Percentiles rank a stretch among this genome's conserved stretches.
Evolutionary conservation across 2,797 vertebrate species (phyloP).

Genomic region (Phaenicophaeus curvirostris): DNA sequence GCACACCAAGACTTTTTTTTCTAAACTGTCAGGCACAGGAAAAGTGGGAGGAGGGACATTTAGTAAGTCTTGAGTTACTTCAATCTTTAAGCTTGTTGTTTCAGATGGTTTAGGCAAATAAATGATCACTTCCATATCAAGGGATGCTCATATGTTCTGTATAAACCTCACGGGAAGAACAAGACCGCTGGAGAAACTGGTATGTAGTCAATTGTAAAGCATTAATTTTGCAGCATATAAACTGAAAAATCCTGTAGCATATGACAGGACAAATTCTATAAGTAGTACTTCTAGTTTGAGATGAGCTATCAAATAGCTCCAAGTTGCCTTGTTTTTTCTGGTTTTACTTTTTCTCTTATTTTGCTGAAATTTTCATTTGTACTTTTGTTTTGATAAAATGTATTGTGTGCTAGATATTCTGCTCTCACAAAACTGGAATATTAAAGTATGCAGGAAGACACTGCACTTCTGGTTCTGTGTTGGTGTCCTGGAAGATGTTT

Average conservation of each 20-base stretch:
- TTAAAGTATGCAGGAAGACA: neutral
- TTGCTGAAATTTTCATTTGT: neutral
- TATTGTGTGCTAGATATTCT: neutral
- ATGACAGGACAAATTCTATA: neutral
- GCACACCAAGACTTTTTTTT: neutral
- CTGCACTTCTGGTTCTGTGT: neutral
- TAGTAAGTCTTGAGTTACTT: slow-evolving; percentile 20
- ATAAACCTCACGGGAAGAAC: slow-evolving; percentile 98
- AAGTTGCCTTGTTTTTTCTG: neutral
- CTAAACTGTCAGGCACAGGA: neutral
- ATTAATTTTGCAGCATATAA: neutral
- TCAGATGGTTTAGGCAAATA: slow-evolving; percentile 98
- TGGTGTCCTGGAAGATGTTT: neutral
- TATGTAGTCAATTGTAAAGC: slow-evolving; percentile 68
- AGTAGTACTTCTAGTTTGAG: neutral
- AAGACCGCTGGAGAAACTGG: slow-evolving; percentile 98
- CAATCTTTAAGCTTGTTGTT: slow-evolving; percentile 65
- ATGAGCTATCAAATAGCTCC: neutral
- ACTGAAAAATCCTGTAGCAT: neutral
- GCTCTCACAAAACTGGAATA: neutral
- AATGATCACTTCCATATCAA: slow-evolving; percentile 95
- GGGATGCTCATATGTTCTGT: slow-evolving; percentile 96
- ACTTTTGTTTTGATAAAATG: neutral
- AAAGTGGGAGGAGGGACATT: neutral
- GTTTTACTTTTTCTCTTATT: neutral